Percentiles rank a stretch among this genome's conserved stretches.
Evolutionary conservation across 2,113 vertebrate genomes (phyloP).

Genomic region (Gavia stellata): DNA sequence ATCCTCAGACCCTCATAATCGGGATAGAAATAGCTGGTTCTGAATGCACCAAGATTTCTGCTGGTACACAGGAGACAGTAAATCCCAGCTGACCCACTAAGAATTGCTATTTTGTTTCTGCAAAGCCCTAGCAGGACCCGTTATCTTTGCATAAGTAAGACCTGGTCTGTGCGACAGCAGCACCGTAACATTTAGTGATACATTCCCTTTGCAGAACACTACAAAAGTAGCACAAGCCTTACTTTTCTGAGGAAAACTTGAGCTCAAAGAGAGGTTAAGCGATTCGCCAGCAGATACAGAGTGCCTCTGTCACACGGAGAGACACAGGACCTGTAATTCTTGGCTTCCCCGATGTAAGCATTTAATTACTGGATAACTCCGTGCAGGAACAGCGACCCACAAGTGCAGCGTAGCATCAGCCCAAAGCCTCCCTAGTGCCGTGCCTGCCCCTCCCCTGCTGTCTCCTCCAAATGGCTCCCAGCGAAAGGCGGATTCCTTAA

Average conservation of each 20-base stretch:
- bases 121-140: background rate
- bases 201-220: background rate
- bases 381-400: background rate
- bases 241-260: background rate
- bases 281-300: background rate
- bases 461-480: constrained; percentile 48
- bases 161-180: background rate
- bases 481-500: constrained; percentile 64
- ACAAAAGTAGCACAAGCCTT: background rate
- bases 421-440: background rate
- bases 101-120: constrained; percentile 7
- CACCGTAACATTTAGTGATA: background rate
- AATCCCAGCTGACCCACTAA: constrained; percentile 49
- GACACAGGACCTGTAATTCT: background rate
- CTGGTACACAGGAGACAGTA: background rate
- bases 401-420: background rate
- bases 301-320: background rate
- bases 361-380: background rate
- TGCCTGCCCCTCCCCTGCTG: constrained; percentile 27
- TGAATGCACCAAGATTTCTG: constrained; percentile 12
- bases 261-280: background rate
- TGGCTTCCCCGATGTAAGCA: background rate
- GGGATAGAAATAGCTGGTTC: constrained; percentile 18
- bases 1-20: background rate
- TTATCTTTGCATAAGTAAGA: background rate